phyloP scores from a whole-genome alignment of 2,113 vertebrate genomes.

The Syngnathus typhle region DNA sequence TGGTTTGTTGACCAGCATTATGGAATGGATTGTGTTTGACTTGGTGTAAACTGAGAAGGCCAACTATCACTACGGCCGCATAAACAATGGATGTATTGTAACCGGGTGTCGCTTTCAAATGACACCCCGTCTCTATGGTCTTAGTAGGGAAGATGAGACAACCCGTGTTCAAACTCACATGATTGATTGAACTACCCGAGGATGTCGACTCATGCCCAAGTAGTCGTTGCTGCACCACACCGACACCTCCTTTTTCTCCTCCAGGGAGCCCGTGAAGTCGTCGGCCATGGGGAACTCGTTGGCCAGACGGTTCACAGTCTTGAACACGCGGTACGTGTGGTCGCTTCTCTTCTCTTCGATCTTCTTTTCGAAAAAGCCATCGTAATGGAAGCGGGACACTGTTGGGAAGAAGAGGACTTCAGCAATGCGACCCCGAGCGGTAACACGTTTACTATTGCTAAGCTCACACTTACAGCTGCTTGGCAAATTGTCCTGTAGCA shows the following conservation, averaged over 20 bases:
- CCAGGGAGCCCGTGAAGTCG: conserved; percentile 78
- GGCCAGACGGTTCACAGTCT: conserved; percentile 89
- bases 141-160: not conserved
- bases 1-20: not conserved
- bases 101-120: conserved; percentile 13
- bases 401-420: conserved; percentile 42
- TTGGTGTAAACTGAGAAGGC: conserved; percentile 12
- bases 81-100: conserved; percentile 9
- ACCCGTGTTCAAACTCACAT: conserved; percentile 74
- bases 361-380: conserved; percentile 91
- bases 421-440: not conserved
- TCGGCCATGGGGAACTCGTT: conserved; percentile 91
- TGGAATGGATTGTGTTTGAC: not conserved
- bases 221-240: conserved; percentile 99
- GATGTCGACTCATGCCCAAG: conserved; percentile 95
- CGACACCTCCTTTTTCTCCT: conserved; percentile 81
- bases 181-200: conserved; percentile 81
- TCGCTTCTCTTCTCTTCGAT: conserved; percentile 92
- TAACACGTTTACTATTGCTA: not conserved
- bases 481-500: conserved; percentile 92
- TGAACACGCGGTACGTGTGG: conserved; percentile 94
- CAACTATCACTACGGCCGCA: conserved; percentile 4
- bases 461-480: conserved; percentile 71
- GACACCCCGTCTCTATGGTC: not conserved
- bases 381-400: conserved; percentile 86